Evolutionary conservation across 2,113 vertebrate genomes (phyloP).

Genomic region (Lagenorhynchus albirostris): DNA sequence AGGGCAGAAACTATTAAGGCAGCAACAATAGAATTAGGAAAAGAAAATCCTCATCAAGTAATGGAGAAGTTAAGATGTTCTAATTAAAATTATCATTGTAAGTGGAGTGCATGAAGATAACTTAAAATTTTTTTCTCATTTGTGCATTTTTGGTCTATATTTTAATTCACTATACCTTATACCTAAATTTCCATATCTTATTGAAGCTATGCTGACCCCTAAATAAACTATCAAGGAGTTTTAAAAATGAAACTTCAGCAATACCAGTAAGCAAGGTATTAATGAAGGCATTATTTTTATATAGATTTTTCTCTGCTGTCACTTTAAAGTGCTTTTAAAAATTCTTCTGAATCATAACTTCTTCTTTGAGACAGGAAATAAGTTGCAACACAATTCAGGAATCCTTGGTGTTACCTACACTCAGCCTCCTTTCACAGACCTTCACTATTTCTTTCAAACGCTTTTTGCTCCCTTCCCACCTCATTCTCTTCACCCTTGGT

Average conservation of each 20-base stretch:
- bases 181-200: background rate
- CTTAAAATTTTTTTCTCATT: slow-evolving; percentile 38
- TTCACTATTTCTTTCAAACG: background rate
- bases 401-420: background rate
- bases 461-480: background rate
- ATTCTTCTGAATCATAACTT: background rate
- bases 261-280: background rate
- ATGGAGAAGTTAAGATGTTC: slow-evolving; percentile 56
- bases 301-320: background rate
- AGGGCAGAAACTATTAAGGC: slow-evolving; percentile 47
- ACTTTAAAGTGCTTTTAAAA: slow-evolving; percentile 23
- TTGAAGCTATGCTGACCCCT: background rate
- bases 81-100: slow-evolving; percentile 67
- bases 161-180: slow-evolving; percentile 27
- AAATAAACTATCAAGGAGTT: background rate
- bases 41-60: slow-evolving; percentile 5
- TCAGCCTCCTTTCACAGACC: background rate
- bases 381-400: background rate
- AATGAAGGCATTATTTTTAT: slow-evolving; percentile 7
- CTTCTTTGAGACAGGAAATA: background rate
- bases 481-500: background rate
- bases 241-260: slow-evolving; percentile 35
- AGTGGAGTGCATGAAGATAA: slow-evolving; percentile 18
- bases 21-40: slow-evolving; percentile 54
- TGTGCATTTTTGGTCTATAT: background rate